Percentiles rank a stretch among this genome's conserved stretches.
phyloP scores from a whole-genome alignment of 1,140 invertebrate genomes.

The Hyles vespertilio region DNA sequence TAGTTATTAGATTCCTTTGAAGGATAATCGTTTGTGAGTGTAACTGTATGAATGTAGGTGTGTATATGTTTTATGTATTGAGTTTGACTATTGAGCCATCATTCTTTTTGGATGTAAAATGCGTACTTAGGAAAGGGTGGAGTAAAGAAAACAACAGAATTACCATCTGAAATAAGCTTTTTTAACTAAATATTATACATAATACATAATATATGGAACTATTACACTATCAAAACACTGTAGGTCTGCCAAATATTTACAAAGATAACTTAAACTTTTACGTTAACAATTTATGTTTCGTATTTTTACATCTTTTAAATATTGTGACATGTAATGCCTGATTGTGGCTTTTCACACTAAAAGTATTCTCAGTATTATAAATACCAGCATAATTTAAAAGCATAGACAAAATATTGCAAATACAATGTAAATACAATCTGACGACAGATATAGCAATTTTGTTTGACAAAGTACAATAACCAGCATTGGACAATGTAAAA shows the following conservation, averaged over 20 bases:
- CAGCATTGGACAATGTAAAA: too few species aligned
- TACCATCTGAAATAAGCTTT: constrained; percentile 68
- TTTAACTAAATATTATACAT: constrained; percentile 67
- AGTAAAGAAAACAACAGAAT: constrained; percentile 50
- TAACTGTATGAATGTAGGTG: too few species aligned
- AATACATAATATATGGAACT: constrained; percentile 57
- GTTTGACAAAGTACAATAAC: too few species aligned
- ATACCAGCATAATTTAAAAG: too few species aligned
- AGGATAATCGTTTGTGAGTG: too few species aligned
- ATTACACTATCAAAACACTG: constrained; percentile 54
- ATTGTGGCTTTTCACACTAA: not conserved
- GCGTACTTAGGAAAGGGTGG: constrained; percentile 1
- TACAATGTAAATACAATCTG: too few species aligned
- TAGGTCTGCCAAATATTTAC: constrained; percentile 43
- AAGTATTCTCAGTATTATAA: not conserved
- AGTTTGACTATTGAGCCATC: too few species aligned
- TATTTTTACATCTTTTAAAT: not conserved
- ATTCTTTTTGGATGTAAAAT: too few species aligned
- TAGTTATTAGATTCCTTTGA: too few species aligned
- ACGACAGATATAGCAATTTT: too few species aligned
- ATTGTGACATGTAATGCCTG: not conserved
- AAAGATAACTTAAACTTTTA: constrained; percentile 9
- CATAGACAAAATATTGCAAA: too few species aligned
- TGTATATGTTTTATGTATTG: too few species aligned
- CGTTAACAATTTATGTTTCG: not conserved